Conservation (phyloP, 1,140 invertebrate species). For the Heliothis virescens region DNA sequence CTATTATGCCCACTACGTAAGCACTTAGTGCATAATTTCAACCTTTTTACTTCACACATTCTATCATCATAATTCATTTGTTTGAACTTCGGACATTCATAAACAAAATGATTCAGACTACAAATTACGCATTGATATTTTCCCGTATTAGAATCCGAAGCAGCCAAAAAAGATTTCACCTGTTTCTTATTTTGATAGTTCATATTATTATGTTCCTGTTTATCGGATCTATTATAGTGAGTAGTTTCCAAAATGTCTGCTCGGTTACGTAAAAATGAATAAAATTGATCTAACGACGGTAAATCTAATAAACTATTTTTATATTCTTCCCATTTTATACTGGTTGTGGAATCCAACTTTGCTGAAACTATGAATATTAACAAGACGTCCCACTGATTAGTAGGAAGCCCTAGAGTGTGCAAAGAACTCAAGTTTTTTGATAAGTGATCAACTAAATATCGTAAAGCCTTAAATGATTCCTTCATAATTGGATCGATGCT, state of each 20-base stretch:
- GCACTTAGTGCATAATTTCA: too few relatives aligned
- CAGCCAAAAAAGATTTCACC: constrained; percentile 27
- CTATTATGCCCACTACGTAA: too few relatives aligned
- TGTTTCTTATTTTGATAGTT: constrained; percentile 31
- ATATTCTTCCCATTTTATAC: constrained; percentile 59
- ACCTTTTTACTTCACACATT: too few relatives aligned
- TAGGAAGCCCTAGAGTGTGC: too few relatives aligned
- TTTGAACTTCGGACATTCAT: too few relatives aligned
- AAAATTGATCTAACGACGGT: constrained; percentile 47
- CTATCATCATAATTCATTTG: too few relatives aligned
- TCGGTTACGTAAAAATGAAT: constrained; percentile 46
- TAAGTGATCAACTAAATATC: too few relatives aligned
- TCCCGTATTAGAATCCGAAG: constrained; percentile 3
- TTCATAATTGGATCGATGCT: too few relatives aligned
- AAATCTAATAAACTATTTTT: constrained; percentile 41
- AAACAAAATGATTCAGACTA: too few relatives aligned
- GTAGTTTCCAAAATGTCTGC: constrained; percentile 54
- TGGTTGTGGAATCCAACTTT: constrained; percentile 63
- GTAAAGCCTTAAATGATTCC: too few relatives aligned
- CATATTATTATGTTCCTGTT: constrained; percentile 17
- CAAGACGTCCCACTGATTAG: too few relatives aligned
- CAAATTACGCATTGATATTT: not conserved
- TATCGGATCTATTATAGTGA: constrained; percentile 26
- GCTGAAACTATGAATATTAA: constrained; percentile 52
- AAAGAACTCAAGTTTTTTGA: too few relatives aligned